Evolutionary conservation across 2,113 vertebrate species (phyloP).

Genomic region (Regulus satrapa): DNA sequence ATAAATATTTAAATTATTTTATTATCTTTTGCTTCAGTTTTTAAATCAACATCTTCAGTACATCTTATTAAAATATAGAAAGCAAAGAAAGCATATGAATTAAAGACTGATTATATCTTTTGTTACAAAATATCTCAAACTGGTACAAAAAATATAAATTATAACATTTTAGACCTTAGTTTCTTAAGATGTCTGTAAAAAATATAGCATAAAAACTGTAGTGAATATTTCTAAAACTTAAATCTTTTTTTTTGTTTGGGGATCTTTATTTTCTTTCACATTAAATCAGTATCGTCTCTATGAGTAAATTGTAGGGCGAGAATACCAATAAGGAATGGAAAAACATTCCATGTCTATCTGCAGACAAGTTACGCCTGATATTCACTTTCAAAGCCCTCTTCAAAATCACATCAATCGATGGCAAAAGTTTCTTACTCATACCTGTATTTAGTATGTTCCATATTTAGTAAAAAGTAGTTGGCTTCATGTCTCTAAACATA

Average conservation of each 20-base stretch:
- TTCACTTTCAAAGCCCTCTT: background rate
- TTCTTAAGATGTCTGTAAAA: background rate
- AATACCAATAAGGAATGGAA: background rate
- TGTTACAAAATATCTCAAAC: background rate
- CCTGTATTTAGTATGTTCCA: background rate
- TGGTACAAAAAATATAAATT: background rate
- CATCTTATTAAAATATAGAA: background rate
- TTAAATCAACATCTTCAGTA: background rate
- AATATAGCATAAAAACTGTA: background rate
- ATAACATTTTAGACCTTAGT: background rate
- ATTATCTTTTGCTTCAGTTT: background rate
- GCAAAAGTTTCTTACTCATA: background rate
- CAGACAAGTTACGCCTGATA: background rate
- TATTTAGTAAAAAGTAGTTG: background rate
- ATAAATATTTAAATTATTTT: background rate
- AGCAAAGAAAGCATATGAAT: background rate
- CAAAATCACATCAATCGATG: background rate
- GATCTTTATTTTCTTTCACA: background rate
- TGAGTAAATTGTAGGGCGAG: background rate
- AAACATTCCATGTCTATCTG: background rate
- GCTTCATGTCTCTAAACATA: background rate
- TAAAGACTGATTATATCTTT: background rate
- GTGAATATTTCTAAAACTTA: background rate
- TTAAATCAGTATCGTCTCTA: background rate
- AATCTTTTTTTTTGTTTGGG: background rate